A percentile compares a stretch with the other conserved stretches of the same genome.
phyloP scores from a whole-genome alignment of 1,140 invertebrate species.

The Cyclargus thomasi region DNA sequence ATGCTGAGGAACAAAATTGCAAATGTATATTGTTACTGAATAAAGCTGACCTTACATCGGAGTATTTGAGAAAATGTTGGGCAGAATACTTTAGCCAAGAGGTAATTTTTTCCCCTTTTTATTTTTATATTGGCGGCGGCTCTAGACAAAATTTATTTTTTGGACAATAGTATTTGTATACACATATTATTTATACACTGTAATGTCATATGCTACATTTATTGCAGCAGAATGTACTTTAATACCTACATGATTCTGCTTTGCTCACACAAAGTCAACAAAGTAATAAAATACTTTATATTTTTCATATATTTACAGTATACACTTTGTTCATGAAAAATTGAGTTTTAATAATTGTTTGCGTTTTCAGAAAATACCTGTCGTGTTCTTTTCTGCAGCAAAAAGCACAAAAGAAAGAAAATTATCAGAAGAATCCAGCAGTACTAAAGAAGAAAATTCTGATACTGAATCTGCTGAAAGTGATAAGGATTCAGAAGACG shows the following conservation, averaged over 20 bases:
- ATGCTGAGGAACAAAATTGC: constrained; percentile 87
- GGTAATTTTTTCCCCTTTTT: constrained; percentile 41
- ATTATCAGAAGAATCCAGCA: constrained; percentile 61
- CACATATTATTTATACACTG: too few relatives aligned
- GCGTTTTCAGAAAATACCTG: constrained; percentile 53
- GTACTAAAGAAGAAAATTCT: constrained; percentile 33
- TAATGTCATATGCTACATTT: too few relatives aligned
- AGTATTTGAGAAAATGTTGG: constrained; percentile 89
- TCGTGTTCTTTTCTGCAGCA: constrained; percentile 71
- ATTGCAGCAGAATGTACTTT: too few relatives aligned
- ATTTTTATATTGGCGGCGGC: too few relatives aligned
- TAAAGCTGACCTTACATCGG: constrained; percentile 96
- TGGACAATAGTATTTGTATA: too few relatives aligned
- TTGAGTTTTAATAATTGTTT: background rate
- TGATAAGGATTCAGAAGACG: constrained; percentile 43
- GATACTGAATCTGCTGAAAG: constrained; percentile 44
- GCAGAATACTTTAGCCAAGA: constrained; percentile 88
- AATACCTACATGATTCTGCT: too few relatives aligned
- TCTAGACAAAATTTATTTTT: too few relatives aligned
- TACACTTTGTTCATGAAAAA: too few relatives aligned
- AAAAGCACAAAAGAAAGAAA: constrained; percentile 73
- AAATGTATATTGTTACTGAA: constrained; percentile 92
- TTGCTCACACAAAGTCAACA: too few relatives aligned
- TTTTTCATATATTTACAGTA: too few relatives aligned
- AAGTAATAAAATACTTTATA: too few relatives aligned